Percentiles rank a stretch among this genome's conserved stretches.
Conservation (phyloP, 2,888 invertebrate genomes). For the Lysandra bellargus region DNA sequence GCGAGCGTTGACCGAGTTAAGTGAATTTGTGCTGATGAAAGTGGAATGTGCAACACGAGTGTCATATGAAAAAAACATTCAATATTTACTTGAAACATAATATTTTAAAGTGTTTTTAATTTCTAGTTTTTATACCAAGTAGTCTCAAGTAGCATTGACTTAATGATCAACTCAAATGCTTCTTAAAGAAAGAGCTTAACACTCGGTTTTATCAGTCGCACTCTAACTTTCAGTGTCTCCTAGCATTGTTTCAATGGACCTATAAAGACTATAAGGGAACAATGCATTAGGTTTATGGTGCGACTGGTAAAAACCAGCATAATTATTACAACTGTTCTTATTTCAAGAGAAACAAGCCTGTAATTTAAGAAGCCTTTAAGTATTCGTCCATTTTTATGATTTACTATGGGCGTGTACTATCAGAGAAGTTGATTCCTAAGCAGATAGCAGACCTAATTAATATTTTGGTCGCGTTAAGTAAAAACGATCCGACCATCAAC, state of each 20-base stretch:
- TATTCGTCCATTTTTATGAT: not conserved
- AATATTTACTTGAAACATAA: not conserved
- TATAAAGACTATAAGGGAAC: not conserved
- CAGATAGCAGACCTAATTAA: too few relatives aligned
- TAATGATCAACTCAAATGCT: not conserved
- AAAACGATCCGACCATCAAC: too few relatives aligned
- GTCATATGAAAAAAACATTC: not conserved
- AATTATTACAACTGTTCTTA: too few relatives aligned
- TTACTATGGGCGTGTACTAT: not conserved
- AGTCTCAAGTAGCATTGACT: not conserved
- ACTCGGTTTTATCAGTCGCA: not conserved
- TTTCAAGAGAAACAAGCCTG: not conserved
- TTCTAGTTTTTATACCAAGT: not conserved
- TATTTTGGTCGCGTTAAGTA: too few relatives aligned
- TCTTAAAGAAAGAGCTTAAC: not conserved
- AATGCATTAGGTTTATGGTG: not conserved
- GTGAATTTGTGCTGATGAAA: constrained; percentile 25
- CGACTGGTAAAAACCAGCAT: too few relatives aligned
- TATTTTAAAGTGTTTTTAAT: not conserved
- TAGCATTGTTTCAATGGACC: not conserved
- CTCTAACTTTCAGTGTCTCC: not conserved
- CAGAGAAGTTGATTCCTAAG: too few relatives aligned
- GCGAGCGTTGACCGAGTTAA: constrained; percentile 29
- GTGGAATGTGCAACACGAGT: constrained; percentile 18
- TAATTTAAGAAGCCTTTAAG: not conserved